phyloP scores from a whole-genome alignment of 2,888 invertebrate genomes.

The Lasius platythorax region DNA sequence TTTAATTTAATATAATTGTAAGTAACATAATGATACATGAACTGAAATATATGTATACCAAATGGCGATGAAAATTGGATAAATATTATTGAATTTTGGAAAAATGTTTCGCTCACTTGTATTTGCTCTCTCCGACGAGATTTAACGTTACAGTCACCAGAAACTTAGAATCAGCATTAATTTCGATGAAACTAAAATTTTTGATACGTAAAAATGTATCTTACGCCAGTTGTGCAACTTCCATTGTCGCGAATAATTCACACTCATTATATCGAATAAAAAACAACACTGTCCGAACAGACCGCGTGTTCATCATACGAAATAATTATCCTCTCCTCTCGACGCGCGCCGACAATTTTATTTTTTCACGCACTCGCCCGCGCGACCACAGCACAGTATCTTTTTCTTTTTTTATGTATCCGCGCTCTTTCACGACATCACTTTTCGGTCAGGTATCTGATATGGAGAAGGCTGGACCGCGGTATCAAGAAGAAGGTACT shows the following conservation, averaged over 20 bases:
- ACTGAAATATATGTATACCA: background rate
- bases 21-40: background rate
- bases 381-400: background rate
- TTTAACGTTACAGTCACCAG: background rate
- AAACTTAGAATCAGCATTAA: background rate
- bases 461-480: conserved; percentile 75
- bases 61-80: background rate
- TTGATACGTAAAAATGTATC: conserved; percentile 5
- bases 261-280: conserved; percentile 32
- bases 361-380: background rate
- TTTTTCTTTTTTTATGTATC: background rate
- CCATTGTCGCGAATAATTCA: conserved; percentile 38
- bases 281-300: conserved; percentile 2
- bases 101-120: background rate
- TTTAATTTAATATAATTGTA: background rate
- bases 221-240: conserved; percentile 25
- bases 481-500: conserved; percentile 80
- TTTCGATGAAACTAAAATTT: background rate
- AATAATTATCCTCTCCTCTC: conserved; percentile 29
- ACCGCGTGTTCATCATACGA: conserved; percentile 31
- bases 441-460: conserved; percentile 53
- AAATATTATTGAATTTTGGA: background rate
- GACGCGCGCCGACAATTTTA: conserved; percentile 25
- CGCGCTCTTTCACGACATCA: background rate
- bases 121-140: background rate